Conservation (phyloP, 2,888 invertebrate species). For the Zelleria hepariella region DNA sequence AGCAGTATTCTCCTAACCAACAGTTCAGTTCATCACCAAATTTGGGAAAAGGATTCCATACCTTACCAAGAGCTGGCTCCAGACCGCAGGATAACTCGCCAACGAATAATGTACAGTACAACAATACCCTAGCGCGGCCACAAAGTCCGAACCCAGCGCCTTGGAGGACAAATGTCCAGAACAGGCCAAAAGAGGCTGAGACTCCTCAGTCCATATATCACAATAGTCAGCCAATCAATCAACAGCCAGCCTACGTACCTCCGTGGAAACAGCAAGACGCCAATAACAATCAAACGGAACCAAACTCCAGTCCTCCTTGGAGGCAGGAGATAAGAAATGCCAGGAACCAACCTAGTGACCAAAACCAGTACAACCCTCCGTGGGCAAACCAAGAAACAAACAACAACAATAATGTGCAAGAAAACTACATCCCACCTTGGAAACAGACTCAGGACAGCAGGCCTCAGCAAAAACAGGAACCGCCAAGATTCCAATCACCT, state of each 20-base stretch:
- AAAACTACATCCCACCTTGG: slow-evolving; percentile 37
- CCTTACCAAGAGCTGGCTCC: slow-evolving; percentile 47
- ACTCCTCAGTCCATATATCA: slow-evolving; percentile 33
- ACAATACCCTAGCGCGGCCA: slow-evolving; percentile 24
- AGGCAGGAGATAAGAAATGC: slow-evolving; percentile 39
- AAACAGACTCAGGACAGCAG: slow-evolving; percentile 28
- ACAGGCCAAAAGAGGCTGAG: slow-evolving; percentile 42
- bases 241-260: slow-evolving; percentile 41
- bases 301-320: slow-evolving; percentile 38
- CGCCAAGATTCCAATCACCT: slow-evolving; percentile 45
- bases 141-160: slow-evolving; percentile 43
- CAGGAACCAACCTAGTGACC: slow-evolving; percentile 7
- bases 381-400: slow-evolving; percentile 42
- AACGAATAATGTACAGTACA: slow-evolving; percentile 26
- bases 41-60: slow-evolving; percentile 42
- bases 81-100: slow-evolving; percentile 36
- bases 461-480: slow-evolving; percentile 22
- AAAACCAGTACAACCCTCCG: slow-evolving; percentile 37
- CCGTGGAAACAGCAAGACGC: slow-evolving; percentile 49
- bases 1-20: slow-evolving; percentile 21
- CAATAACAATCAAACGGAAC: slow-evolving; percentile 38
- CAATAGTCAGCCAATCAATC: slow-evolving; percentile 32
- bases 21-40: slow-evolving; percentile 31
- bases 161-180: slow-evolving; percentile 55
- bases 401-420: slow-evolving; percentile 44